Conservation (phyloP, 2,888 invertebrate genomes). For the Drosophila kanekoi region DNA sequence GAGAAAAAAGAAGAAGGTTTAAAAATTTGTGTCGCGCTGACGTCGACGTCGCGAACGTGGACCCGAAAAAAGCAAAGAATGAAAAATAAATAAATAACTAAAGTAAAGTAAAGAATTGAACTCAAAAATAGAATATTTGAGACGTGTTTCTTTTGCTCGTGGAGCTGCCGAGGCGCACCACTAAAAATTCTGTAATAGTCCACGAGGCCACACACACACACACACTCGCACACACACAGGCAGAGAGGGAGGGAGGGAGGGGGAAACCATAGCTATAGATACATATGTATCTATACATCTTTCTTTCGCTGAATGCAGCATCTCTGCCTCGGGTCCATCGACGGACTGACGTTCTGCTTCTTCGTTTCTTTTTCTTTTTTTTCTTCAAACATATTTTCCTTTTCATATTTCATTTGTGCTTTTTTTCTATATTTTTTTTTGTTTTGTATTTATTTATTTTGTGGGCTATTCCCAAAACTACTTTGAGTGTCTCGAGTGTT, state of each 20-base stretch:
- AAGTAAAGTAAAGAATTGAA: slow-evolving; percentile 44
- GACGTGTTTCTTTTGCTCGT: slow-evolving; percentile 59
- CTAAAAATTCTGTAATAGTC: slow-evolving; percentile 72
- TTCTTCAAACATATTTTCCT: slow-evolving; percentile 61
- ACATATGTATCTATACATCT: slow-evolving; percentile 39
- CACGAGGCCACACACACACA: slow-evolving; percentile 55
- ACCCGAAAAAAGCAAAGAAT: slow-evolving; percentile 3
- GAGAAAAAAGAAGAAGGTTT: slow-evolving; percentile 24
- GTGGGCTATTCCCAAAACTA: slow-evolving; percentile 60
- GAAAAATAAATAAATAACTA: slow-evolving; percentile 3
- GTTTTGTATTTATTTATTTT: slow-evolving; percentile 34
- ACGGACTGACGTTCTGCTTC: slow-evolving; percentile 45
- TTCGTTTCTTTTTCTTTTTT: slow-evolving; percentile 22
- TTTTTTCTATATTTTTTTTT: slow-evolving; percentile 2
- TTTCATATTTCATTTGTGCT: slow-evolving; percentile 66
- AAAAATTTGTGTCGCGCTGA: slow-evolving; percentile 36
- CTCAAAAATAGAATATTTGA: slow-evolving; percentile 79
- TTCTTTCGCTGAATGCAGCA: slow-evolving; percentile 50
- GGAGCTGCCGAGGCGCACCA: slow-evolving; percentile 47
- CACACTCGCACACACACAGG: slow-evolving; percentile 12
- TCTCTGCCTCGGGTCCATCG: slow-evolving; percentile 61
- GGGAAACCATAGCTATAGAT: slow-evolving; percentile 23
- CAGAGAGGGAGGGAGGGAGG: slow-evolving; percentile 2
- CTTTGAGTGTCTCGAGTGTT: slow-evolving; percentile 44
- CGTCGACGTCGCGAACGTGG: slow-evolving; percentile 32